Base-by-base conservation (phyloP, 2,888 invertebrate species). In the Polymixis flavicincta region DNA sequence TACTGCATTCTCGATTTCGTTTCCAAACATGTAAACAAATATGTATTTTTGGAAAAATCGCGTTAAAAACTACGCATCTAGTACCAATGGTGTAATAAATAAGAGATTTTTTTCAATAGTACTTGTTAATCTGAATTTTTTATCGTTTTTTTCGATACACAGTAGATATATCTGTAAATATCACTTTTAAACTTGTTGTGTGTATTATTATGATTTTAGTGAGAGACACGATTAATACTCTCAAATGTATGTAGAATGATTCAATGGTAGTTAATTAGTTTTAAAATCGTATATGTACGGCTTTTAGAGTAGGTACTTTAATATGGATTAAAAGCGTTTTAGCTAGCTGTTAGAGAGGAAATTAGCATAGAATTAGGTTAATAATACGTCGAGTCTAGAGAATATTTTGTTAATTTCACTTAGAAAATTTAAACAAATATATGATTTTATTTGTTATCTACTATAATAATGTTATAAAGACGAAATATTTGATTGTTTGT, bases 291-390 rank as follows among this genome's bases (percentile, higher is more conserved):
- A 45, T 50, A 61, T 37, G 45, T 57, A 54, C 73, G 59, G 50
- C 14, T 68, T 59, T 50, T 42, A 25, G 42, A 69, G 57, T n/a
- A n/a, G n/a, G n/a, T 64, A 61, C 42, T 82, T 54, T 67, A 54
- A 64, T 71, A 48, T 63, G 57, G 48, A 76, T 80, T 76, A 82
- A 71, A 70, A 55, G 25, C 67, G 11, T 42, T 68, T 80, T 60
- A 42, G 73, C 67, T 52, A 48, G 67, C 67, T 70, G 32, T 64
- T 64, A 79, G 28, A 37, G 69, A 22, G 54, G 25, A 55, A 69
- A 70, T 45, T 42, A 63, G 32, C 28, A 42, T 64, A 52, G 50
- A 60, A 28, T 59, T 64, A 71, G 52, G 48, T 48, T 65, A 54
- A 60, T 79, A 71, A 73, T 67, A 67, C 28, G 45, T 63, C 0